Evolutionary conservation across 2,888 invertebrate species (phyloP), one percentile per base, ranked within the genome.

Genomic region (Agriopis aurantiaria): DNA sequence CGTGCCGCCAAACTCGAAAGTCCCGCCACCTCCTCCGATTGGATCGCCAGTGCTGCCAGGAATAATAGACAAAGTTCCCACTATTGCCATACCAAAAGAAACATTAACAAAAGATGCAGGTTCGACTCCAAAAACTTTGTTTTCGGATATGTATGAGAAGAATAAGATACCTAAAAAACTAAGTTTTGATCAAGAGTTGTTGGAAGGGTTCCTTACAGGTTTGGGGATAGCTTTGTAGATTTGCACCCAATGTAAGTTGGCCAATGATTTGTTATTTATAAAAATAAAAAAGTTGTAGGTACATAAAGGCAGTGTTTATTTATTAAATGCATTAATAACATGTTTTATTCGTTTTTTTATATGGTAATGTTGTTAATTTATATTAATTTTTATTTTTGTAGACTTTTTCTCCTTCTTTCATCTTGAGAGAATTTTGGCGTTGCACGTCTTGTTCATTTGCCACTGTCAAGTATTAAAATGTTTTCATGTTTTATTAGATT

Each of bases 131-230:
- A 73, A 14, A 5, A 53, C 46, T 43, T 55, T 7, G 63, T 72
- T 69, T 51, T 48, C 66, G 3, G 74, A 75, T 53, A 49, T 74
- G 33, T 72, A 68, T 55, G 69, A 75, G 10, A 69, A 67, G 56
- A 58, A 72, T 9, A 71, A 78, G 49, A 61, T 72, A 8, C 68
- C 75, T 0, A 75, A 72, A 9, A 74, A 82, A 48, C 80, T 80
- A 68, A 79, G 78, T 12, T 85, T 82, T 67, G 85, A 85, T 72
- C 74, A 82, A 74, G 85, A 85, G 7, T 65, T 86, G 33, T 70
- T 86, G 4, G 65, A 81, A 51, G 85, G 86, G 3, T 86, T 86
- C 74, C 75, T 86, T 48, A 65, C 78, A 41, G 82, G 86, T 3
- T 72, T 86, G 49, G 86, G 84, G 41, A 51, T 79, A 23, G 57